Base-by-base conservation (phyloP, 2,797 vertebrate species). In the Notoglanidium macrostoma region DNA sequence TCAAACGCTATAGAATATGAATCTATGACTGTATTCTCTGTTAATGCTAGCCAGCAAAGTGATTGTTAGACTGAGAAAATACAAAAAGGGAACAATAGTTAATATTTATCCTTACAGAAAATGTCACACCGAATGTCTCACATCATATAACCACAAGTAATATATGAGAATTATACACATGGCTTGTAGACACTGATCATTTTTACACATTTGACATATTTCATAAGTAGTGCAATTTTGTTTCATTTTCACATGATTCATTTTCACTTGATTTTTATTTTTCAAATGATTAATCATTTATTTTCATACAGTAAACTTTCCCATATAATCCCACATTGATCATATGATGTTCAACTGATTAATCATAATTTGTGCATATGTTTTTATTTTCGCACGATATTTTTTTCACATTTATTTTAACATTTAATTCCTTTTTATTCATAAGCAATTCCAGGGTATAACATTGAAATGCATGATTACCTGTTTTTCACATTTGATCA, bases 1-100 rank as follows among this genome's bases (percentile, higher is more conserved):
- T 85, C 73, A 77, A 82, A 74, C 55, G 63, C 61, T 86, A 61
- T 10, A 85, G 63, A 61, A 72, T 44, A 55, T 57, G 68, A 72
- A 49, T 44, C 6, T 14, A 63, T 81, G 17, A 70, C n/a, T 85
- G 76, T 55, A 3, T 49, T 51, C 5, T 44, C 14, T 3, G 61
- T 17, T 67, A 29, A 70, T 19, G 21, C 9, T 6, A 40, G 68
- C 29, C n/a, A 49, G 35, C 61, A 32, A 78, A 78, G 40, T 83
- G 55, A 21, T 26, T 55, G 26, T 32, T 29, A 59, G 8, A 65
- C 0, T 35, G 51, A 72, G 21, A 63, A 44, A 72, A 76, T 49
- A 26, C 5, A 23, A 57, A 63, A 54, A 51, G 2, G 9, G 29
- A 79, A 40, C 26, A 32, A 32, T 21, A 29, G 23, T 35, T 80